These are phyloP conservation scores for Danio tinwini DNA, from an alignment of 2,797 vertebrate genomes.

Conservation along the genomic window DNA sequence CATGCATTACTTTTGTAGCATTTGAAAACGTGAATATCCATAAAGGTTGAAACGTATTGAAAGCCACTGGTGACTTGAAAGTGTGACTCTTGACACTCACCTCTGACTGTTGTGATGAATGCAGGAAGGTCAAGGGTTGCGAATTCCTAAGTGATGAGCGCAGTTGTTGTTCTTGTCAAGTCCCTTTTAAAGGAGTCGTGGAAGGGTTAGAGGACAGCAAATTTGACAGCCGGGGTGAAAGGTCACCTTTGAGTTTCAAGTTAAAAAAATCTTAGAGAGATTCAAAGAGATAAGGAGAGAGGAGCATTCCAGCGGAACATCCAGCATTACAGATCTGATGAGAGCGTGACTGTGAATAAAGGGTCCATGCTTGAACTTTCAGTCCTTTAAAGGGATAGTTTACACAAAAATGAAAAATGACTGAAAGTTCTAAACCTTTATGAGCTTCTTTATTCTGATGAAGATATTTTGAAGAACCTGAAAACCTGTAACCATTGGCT, in stretches of 20 bases:
- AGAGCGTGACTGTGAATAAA: constrained; percentile 22
- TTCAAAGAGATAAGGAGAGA: constrained; percentile 41
- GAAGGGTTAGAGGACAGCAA: constrained; percentile 46
- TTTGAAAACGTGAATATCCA: not conserved
- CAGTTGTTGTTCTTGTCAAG: constrained; percentile 64
- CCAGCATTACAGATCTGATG: not conserved
- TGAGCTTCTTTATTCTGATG: no score
- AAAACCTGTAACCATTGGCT: no score
- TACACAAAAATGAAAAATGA: no score
- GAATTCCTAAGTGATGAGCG: constrained; percentile 61
- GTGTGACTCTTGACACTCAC: constrained; percentile 48
- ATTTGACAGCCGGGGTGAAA: constrained; percentile 64
- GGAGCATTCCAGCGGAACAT: constrained; percentile 35
- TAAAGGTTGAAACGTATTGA: constrained; percentile 3
- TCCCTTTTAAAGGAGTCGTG: constrained; percentile 56
- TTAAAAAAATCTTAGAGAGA: constrained; percentile 40
- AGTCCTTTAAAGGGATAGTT: not conserved
- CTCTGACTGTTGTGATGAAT: constrained; percentile 45
- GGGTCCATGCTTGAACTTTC: not conserved
- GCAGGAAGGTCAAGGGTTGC: constrained; percentile 64
- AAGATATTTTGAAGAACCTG: no score
- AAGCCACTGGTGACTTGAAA: constrained; percentile 44
- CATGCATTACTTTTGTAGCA: constrained; percentile 2
- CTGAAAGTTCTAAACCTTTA: no score
- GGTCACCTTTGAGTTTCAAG: constrained; percentile 65